Evolutionary conservation across 2,888 invertebrate species (phyloP), one percentile per base, ranked within the genome.

Genomic region (Ephialtes manifestator): DNA sequence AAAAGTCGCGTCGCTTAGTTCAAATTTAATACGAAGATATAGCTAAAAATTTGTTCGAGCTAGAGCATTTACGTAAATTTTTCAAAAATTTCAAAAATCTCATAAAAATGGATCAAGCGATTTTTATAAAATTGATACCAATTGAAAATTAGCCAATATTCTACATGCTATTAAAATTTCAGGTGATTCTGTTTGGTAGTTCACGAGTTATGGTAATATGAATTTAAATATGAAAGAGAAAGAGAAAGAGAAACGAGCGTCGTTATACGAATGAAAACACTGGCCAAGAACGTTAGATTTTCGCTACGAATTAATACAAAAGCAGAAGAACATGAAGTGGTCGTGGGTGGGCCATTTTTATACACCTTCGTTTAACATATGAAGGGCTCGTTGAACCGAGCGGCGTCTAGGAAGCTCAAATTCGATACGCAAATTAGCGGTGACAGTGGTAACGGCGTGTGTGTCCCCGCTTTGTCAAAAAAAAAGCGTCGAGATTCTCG

Each of bases 391-490:
- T 48, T 53, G 53, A 76, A 80, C 71, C 55, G 24, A 51, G 39
- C 48, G 60, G 39, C 53, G 18, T 28, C 63, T 43, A 83, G 70
- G 67, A 83, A 81, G 63, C 70, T 15, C 46, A 53, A 77, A 87
- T 88, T 88, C 87, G 87, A 88, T 86, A 88, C 85, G 81, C 86
- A 72, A 86, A 81, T 82, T 65, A 85, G 63, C 55, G 55, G 75
- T 10, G 74, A 78, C 65, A 83, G 77, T 51, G 72, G 70, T 28
- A 78, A 74, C 78, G 24, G 43, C 83, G 77, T 80, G 79, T 81
- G 63, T 70, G 70, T 80, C 75, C 51, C 39, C 48, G 67, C 81
- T 71, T 91, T 91, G 88, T 90, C 89, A 89, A 92, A 90, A 91
- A 88, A 70, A 71, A 63, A 74, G 24, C 20, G 24, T 43, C 31